phyloP scores from a whole-genome alignment of 2,113 vertebrate genomes.

The Xiphorhynchus elegans region DNA sequence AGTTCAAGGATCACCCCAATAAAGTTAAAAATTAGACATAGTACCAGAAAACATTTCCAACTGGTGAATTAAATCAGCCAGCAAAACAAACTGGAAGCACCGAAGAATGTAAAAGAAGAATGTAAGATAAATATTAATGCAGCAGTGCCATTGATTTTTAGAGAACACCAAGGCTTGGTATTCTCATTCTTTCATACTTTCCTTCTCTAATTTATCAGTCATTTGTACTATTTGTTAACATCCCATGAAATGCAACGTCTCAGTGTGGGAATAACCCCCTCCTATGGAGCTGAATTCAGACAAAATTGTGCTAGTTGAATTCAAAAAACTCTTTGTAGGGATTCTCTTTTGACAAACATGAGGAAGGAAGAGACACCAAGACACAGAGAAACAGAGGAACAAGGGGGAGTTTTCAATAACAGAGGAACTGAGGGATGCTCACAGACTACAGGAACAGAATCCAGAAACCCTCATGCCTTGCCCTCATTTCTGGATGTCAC shows the following conservation, averaged over 20 bases:
- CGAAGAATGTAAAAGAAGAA: not conserved
- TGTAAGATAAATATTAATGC: not conserved
- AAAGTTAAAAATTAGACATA: constrained; percentile 43
- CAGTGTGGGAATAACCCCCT: not conserved
- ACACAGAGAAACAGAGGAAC: not conserved
- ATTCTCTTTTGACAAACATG: not conserved
- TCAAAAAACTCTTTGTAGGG: not conserved
- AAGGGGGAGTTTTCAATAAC: not conserved
- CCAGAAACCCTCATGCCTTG: not conserved
- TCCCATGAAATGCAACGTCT: not conserved
- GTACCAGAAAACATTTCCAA: not conserved
- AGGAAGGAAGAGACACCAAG: not conserved
- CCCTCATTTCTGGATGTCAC: not conserved
- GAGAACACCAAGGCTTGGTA: not conserved
- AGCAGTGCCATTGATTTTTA: not conserved
- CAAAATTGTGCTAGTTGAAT: not conserved
- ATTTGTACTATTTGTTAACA: constrained; percentile 12
- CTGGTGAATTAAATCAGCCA: not conserved
- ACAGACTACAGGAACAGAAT: not conserved
- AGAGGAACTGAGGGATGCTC: not conserved
- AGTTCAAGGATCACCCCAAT: not conserved
- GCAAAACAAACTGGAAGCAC: not conserved
- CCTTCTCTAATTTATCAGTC: not conserved
- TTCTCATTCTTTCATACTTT: not conserved
- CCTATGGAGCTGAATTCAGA: not conserved